Base-by-base conservation (phyloP, 2,888 invertebrate species). In the Brassicogethes aeneus region DNA sequence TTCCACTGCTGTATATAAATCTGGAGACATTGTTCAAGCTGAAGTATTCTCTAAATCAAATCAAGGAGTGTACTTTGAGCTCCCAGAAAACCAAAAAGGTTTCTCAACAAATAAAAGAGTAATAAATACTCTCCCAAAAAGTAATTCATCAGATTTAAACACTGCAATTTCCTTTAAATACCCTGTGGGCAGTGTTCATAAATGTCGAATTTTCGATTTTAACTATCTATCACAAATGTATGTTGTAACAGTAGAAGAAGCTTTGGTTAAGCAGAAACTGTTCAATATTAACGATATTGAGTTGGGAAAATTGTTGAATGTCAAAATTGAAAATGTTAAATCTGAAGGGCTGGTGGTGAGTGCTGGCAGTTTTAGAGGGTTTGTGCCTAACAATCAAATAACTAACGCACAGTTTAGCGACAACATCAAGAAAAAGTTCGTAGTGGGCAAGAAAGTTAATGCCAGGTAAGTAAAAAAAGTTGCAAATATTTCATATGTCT, bases 171-270 rank as follows among this genome's bases (percentile, higher is more conserved):
- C 62, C 42, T 64, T 69, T 49, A 69, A 72, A 30, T 74, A 74
- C 49, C 70, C 72, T 0, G 50, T 70, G 13, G 76, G 75, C 62
- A 51, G 66, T 2, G 57, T 44, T 15, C 70, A 71, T 45, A 58
- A 59, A 17, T 72, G 72, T 16, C 74, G 85, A 15, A 67, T 88
- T 1, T 59, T 85, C 0, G 72, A 75, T 40, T 86, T 82, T 67
- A 77, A 80, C 61, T 64, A 73, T 16, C 70, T 82, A 34, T 82
- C 85, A 56, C 73, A 73, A 46, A 56, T 75, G 17, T 86, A 81
- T 63, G 71, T 82, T 5, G 82, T 86, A 54, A 74, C 79, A 2
- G 80, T 82, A 64, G 75, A 82, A 59, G 63, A 71, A 1, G 54
- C 64, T 1, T 45, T 79, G 2, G 54, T 86, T 1, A 62, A 69